These are phyloP conservation scores for Nematolebias whitei DNA, from an alignment of 2,113 vertebrate genomes.

Conservation along the genomic window DNA sequence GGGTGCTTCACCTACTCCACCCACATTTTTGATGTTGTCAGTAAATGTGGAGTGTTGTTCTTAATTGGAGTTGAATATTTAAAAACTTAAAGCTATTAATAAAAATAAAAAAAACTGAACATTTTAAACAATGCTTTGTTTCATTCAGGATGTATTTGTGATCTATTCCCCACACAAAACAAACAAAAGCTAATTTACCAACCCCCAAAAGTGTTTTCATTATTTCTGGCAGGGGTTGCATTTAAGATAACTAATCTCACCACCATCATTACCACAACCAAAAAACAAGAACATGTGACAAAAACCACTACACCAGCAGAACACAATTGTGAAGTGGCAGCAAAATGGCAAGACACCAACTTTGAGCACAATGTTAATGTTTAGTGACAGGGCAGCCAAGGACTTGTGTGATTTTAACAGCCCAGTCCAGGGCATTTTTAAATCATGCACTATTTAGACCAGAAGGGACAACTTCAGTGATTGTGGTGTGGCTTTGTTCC, in stretches of 20 bases:
- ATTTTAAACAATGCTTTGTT: background rate
- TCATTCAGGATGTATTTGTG: too few relatives aligned
- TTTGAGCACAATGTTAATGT: slow-evolving; percentile 12
- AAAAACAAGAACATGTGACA: slow-evolving; percentile 22
- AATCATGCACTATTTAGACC: slow-evolving; percentile 19
- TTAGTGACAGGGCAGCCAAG: background rate
- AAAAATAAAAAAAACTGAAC: too few relatives aligned
- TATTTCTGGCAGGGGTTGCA: background rate
- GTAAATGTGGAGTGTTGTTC: too few relatives aligned
- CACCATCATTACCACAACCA: slow-evolving; percentile 33
- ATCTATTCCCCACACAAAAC: too few relatives aligned
- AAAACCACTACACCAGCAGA: slow-evolving; percentile 22
- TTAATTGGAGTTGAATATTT: too few relatives aligned
- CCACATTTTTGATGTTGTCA: too few relatives aligned
- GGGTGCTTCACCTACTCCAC: too few relatives aligned
- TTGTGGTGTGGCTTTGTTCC: slow-evolving; percentile 40
- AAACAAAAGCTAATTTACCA: too few relatives aligned
- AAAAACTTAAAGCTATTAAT: too few relatives aligned
- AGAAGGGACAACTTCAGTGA: slow-evolving; percentile 23
- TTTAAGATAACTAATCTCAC: background rate
- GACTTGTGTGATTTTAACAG: slow-evolving; percentile 24
- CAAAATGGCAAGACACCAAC: slow-evolving; percentile 30
- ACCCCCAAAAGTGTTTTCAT: too few relatives aligned
- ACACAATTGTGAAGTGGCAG: slow-evolving; percentile 25
- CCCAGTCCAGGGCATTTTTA: slow-evolving; percentile 3